These are phyloP conservation scores for Bostrychus sinensis DNA, from an alignment of 2,113 vertebrate genomes.

Conservation along the genomic window DNA sequence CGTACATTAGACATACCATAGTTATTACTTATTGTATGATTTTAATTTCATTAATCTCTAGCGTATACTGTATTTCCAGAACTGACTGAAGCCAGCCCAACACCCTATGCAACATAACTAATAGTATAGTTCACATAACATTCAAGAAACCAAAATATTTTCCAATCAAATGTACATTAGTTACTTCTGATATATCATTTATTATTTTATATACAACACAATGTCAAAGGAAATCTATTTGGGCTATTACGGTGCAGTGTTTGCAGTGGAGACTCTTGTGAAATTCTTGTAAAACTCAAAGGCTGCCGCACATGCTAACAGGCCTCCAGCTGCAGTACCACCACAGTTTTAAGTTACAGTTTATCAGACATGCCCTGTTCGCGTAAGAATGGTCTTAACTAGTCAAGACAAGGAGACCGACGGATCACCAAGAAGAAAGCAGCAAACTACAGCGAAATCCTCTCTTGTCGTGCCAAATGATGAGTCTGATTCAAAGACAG, in stretches of 20 bases:
- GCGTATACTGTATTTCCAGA: no score
- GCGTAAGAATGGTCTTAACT: slow-evolving; percentile 65
- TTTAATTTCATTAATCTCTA: no score
- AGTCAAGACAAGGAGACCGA: slow-evolving; percentile 71
- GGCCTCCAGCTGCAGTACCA: slow-evolving; percentile 67
- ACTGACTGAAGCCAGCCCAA: no score
- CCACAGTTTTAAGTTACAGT: slow-evolving; percentile 70
- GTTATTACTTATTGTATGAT: no score
- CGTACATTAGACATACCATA: no score
- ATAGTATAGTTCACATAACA: no score
- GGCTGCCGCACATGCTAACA: slow-evolving; percentile 43
- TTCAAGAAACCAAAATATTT: no score
- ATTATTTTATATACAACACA: no score
- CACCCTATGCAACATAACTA: no score
- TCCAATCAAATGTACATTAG: not conserved
- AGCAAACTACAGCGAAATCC: slow-evolving; percentile 50
- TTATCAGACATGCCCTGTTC: slow-evolving; percentile 66
- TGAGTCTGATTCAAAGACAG: slow-evolving; percentile 66
- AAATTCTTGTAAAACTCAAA: slow-evolving; percentile 35
- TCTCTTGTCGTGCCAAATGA: slow-evolving; percentile 52
- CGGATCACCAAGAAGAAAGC: slow-evolving; percentile 51
- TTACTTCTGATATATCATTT: no score
- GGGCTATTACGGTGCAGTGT: not conserved
- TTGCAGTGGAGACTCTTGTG: slow-evolving; percentile 53
- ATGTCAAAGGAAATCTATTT: not conserved